Base-by-base conservation (phyloP, 2,888 invertebrate species). In the Eugnorisma glareosa region DNA sequence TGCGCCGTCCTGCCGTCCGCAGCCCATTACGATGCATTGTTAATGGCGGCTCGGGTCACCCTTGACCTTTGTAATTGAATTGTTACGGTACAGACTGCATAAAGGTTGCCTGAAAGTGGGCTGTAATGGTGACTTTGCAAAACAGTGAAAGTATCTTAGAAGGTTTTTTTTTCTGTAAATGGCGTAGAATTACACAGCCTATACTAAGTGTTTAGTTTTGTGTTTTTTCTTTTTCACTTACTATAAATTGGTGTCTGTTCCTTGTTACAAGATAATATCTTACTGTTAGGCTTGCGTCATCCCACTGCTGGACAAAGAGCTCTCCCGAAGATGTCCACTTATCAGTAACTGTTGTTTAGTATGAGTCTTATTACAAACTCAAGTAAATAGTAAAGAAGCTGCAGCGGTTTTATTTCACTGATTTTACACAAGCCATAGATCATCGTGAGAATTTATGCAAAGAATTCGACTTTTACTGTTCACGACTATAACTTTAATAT, bases 61-160 rank as follows among this genome's bases (percentile, higher is more conserved):
- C 81, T 71, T 84, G 81, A 75, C 81, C 75, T 81, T 64, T 35
- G 43, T 35, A 73, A 84, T 81, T 81, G 54, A 84, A 78, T 81
- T 75, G 78, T 81, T 75, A 70, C 21, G 43, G 67, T 72, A 72
- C 51, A 45, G 35, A 24, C 45, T 51, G 61, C 67, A 63, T 2
- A 48, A 64, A 76, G 67, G 61, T 72, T 37, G 40, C n/a, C 11
- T 28, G n/a, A 35, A 40, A 51, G 37, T 57, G 24, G 6, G 18
- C 18, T 21, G 35, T 71, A 48, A 63, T 51, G 67, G 35, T 81
- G 81, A 68, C 21, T 15, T 24, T 67, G 79, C 66, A 21, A 37
- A 59, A 37, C 45, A 18, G 5, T 75, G 15, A 1, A 37, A 11
- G 37, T 18, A n/a, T 31, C 67, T 48, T 67, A 0, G 24, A 10